A percentile compares a stretch with the other conserved stretches of the same genome.
Evolutionary conservation across 2,113 vertebrate genomes (phyloP).

Genomic region (Mobula birostris): DNA sequence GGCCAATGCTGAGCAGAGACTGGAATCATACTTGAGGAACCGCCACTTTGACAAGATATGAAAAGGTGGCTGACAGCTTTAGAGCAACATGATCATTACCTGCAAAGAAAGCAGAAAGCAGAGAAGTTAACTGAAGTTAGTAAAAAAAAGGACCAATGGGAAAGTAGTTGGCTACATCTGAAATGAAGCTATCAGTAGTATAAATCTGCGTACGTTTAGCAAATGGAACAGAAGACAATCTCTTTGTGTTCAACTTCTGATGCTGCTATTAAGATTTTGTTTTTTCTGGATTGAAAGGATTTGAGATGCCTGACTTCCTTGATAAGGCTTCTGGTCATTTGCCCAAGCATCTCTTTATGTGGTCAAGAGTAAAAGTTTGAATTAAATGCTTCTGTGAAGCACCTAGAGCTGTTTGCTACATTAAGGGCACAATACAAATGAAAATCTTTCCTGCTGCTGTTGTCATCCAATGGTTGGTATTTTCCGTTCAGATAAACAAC

Average conservation of each 20-base stretch:
- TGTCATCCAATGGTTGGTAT: not conserved
- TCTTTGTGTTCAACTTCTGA: not conserved
- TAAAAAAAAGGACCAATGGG: not conserved
- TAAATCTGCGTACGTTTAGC: not conserved
- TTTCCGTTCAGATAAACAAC: not conserved
- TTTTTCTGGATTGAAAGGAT: too few species aligned
- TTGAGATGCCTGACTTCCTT: too few species aligned
- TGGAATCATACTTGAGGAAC: not conserved
- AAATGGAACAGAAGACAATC: not conserved
- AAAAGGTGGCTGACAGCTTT: not conserved
- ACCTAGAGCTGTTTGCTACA: too few species aligned
- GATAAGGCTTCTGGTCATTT: too few species aligned
- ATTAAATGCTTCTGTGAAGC: too few species aligned
- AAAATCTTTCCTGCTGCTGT: too few species aligned
- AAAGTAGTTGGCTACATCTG: not conserved
- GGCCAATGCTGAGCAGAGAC: not conserved
- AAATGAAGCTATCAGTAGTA: not conserved
- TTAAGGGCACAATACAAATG: too few species aligned
- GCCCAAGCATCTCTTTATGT: too few species aligned
- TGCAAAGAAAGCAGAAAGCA: not conserved
- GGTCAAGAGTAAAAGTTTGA: too few species aligned
- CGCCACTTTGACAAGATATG: not conserved
- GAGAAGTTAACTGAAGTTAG: not conserved
- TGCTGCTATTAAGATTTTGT: not conserved
- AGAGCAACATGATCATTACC: not conserved